Base-by-base conservation (phyloP, 2,113 vertebrate species). In the Chaetodon auriga region DNA sequence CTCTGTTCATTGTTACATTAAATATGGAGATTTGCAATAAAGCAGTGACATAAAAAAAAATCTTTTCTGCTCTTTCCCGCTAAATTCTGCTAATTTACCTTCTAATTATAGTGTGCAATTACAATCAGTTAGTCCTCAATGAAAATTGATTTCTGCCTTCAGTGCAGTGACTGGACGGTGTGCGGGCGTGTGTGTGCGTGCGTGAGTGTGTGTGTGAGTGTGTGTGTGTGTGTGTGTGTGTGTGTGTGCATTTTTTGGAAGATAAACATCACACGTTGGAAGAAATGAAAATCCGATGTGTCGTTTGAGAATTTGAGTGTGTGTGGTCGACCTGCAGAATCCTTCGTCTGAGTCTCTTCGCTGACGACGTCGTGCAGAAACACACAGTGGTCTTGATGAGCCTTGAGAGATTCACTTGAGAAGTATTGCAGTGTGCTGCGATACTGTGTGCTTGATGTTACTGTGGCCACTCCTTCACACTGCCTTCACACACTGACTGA, bases 101-200 rank as follows among this genome's bases (percentile, higher is more conserved):
- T 87, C 61, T 88, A 88, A 91, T 92, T 91, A 87, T 82, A 62
- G 61, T 54, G 51, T 43, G 49, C 53, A 89, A 93, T 94, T 92
- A 88, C 84, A 92, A 90, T 92, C 87, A 85, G 81, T 91, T 87
- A 91, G 82, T 72, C 75, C 78, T 86, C 78, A 84, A 77, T 90
- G 83, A 84, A 90, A 61, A 81, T 65, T 75, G 82, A 91, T 94
- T 92, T 88, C 64, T 81, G 79, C 85, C 87, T 55, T 85, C 76
- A 70, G 49, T 81, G 60, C 58, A 53, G 41, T 70, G 60, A 16
- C 61, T 74, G 55, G 11, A 62, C 53, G 21, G 61, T 81, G 61
- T 83, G 36, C 51, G 62, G 2, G 38, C 14, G 48, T 35, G 15
- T 43, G 21, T 64, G n/a, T 65, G 18, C n/a, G 49, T 23, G 14